Conservation (phyloP, 2,797 vertebrate genomes). For the Phoeniculus purpureus region DNA sequence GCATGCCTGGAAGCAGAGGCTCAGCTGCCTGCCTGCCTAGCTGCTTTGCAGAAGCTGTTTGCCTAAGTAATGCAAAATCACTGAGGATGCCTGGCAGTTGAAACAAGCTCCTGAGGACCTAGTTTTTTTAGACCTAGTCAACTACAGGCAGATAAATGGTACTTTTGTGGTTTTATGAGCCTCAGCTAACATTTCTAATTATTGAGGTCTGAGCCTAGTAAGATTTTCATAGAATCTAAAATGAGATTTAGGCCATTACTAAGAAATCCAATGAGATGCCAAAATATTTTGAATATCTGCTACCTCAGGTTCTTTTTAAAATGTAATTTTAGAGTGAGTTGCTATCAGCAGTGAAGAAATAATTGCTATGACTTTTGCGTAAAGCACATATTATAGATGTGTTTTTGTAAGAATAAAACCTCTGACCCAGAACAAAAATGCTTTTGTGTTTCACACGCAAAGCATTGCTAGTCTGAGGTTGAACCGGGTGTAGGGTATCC, state of each 20-base stretch:
- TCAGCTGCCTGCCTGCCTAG: not conserved
- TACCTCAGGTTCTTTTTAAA: not conserved
- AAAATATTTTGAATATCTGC: constrained; percentile 39
- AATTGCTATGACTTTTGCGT: not conserved
- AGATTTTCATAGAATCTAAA: constrained; percentile 10
- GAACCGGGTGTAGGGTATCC: constrained; percentile 28
- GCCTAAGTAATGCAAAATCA: not conserved
- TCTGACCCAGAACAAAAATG: not conserved
- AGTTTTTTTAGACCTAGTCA: not conserved
- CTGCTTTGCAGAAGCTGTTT: not conserved
- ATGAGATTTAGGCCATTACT: not conserved
- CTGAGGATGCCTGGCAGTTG: not conserved
- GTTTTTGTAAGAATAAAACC: not conserved
- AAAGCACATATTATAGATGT: not conserved
- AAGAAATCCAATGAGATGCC: not conserved
- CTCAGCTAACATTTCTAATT: constrained; percentile 5
- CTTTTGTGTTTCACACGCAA: not conserved
- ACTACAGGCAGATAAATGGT: constrained; percentile 11
- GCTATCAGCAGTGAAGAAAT: not conserved
- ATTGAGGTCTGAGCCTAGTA: constrained; percentile 5
- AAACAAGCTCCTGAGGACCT: not conserved
- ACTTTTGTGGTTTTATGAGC: not conserved
- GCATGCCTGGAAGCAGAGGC: not conserved
- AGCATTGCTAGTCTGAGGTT: not conserved
- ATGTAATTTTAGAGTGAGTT: not conserved